Evolutionary conservation across 2,797 vertebrate species (phyloP), one percentile per base, ranked within the genome.

Genomic region (Syngnathus rostellatus): DNA sequence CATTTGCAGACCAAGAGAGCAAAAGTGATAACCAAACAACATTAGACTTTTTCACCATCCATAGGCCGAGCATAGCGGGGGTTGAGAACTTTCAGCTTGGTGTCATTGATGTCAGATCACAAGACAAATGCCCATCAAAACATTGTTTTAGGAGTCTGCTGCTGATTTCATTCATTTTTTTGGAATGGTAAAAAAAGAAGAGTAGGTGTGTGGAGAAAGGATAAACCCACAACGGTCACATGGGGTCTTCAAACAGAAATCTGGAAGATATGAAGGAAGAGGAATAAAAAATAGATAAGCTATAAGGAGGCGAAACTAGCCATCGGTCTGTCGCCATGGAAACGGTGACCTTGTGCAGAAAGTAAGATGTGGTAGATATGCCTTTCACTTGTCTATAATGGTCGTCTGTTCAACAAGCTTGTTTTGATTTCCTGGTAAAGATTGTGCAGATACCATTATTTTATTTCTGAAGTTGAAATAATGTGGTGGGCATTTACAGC

Each of bases 291-390:
- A 82, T 80, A 78, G 80, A 86, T 80, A 83, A 86, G 76, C 65
- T 81, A 84, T 76, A 80, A 82, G 72, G 70, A 86, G 76, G 80
- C 71, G 87, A 85, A 87, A 87, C 83, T 85, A 87, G 84, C 87
- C 82, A 82, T 80, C 77, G 84, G 77, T 68, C 78, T 66, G 85
- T 90, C 80, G 41, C 84, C 88, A 90, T 87, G 88, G 88, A 84
- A 89, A 90, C 89, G 84, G 83, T 87, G 88, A 89, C 89, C 88
- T 85, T 88, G 82, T 79, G 76, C 72, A 79, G 72, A 84, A 81
- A 82, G 78, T 74, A 78, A 81, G 74, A 76, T 68, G 77, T 75
- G 82, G 82, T 85, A 80, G 84, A 86, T 81, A 73, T 80, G 78
- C 72, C 70, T 78, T 85, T 79, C 40, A 50, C 39, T 61, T 14